phyloP scores from a whole-genome alignment of 2,113 vertebrate species.

The Xenus cinereus region DNA sequence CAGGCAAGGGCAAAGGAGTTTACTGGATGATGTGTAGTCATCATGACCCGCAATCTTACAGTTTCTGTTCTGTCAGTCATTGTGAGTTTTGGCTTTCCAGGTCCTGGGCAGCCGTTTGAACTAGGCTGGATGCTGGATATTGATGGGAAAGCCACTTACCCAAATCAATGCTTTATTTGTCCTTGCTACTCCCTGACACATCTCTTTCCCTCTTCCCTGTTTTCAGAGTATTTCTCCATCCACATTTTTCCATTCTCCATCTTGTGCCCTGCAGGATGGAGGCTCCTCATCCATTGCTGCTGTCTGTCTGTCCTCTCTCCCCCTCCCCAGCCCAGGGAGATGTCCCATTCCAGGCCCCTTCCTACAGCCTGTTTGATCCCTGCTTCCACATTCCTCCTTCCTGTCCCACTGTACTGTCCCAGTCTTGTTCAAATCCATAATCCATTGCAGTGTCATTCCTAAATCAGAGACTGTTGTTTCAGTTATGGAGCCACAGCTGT shows the following conservation, averaged over 20 bases:
- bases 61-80: background rate
- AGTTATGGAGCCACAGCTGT: background rate
- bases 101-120: background rate
- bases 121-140: background rate
- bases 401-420: background rate
- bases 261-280: background rate
- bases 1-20: background rate
- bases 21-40: background rate
- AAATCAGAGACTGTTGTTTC: background rate
- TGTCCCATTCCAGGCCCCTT: background rate
- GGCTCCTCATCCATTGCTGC: background rate
- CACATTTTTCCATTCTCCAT: background rate
- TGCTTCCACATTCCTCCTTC: background rate
- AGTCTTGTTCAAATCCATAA: background rate
- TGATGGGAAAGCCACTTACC: background rate
- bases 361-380: background rate
- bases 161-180: background rate
- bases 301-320: background rate
- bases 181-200: fast-evolving
- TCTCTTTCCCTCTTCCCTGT: background rate
- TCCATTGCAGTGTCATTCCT: background rate
- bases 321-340: background rate
- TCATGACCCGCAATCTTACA: fast-evolving
- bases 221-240: background rate
- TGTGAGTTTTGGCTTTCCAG: background rate